These are phyloP conservation scores for Athetis lepigone DNA, from an alignment of 2,888 invertebrate species.

Conservation along the genomic window DNA sequence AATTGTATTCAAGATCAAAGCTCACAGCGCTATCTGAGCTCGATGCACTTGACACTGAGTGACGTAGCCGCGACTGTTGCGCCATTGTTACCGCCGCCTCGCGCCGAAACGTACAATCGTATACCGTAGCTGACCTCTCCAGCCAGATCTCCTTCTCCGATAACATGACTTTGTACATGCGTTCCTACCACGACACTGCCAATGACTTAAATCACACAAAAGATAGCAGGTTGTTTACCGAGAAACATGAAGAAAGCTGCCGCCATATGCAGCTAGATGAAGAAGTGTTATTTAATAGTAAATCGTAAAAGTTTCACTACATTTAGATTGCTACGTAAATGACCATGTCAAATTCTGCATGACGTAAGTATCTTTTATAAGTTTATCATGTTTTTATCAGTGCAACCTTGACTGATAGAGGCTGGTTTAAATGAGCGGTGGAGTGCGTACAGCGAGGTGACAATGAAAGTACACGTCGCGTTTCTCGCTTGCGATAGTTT, in stretches of 20 bases:
- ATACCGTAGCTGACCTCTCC: slow-evolving; percentile 80
- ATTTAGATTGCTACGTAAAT: slow-evolving; percentile 5
- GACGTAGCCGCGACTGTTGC: slow-evolving; percentile 63
- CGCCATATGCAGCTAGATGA: slow-evolving; percentile 4
- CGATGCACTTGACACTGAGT: slow-evolving; percentile 80
- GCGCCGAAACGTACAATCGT: slow-evolving; percentile 66
- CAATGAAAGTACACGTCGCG: slow-evolving; percentile 88
- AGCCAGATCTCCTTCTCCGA: slow-evolving; percentile 70
- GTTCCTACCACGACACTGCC: slow-evolving; percentile 28
- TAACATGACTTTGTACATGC: slow-evolving; percentile 63
- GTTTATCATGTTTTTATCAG: slow-evolving; percentile 37
- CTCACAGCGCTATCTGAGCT: slow-evolving; percentile 39
- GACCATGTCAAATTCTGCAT: slow-evolving; percentile 18
- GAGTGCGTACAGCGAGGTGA: slow-evolving; percentile 79
- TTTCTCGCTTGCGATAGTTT: slow-evolving; percentile 88
- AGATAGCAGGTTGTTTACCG: slow-evolving; percentile 28
- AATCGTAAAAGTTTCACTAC: slow-evolving; percentile 8
- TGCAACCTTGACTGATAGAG: slow-evolving; percentile 55
- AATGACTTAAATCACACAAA: slow-evolving; percentile 31
- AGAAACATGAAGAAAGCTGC: slow-evolving; percentile 25
- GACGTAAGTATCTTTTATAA: slow-evolving; percentile 17
- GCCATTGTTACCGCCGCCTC: slow-evolving; percentile 69
- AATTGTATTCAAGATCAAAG: slow-evolving; percentile 27
- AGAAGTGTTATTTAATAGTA: slow-evolving; percentile 18
- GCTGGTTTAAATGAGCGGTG: slow-evolving; percentile 53